Evolutionary conservation across 1,140 invertebrate genomes (phyloP), one percentile per base, ranked within the genome.

Genomic region (Pentalonia nigronervosa): DNA sequence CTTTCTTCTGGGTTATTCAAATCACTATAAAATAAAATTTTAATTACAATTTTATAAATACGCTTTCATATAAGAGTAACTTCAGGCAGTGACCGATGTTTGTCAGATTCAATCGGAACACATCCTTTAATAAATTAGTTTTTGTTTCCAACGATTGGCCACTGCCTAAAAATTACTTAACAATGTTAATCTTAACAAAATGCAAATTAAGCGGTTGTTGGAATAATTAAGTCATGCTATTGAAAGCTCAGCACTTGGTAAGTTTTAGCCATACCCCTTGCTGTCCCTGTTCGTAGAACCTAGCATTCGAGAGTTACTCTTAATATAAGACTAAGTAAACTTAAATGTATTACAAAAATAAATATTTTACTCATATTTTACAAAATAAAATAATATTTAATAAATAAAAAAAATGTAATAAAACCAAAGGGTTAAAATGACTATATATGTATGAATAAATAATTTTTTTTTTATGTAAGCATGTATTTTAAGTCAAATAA

Each of bases 1-100:
- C 20, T 56, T 34, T 50, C 76, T 93, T 93, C 91, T 41, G 48
- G 20, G 25, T 50, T n/a, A 50, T 93, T 93, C 20, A 47, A 81
- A 30, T 90, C 53, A 90, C 89, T 90, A 90, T 30, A 60, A 90
- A 67, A 89, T 56, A 25, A 21, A 88, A 48, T 25, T 48, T 0
- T 8, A 50, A 48, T 21, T 48, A 48, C 47, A 48, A 20, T 47
- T 47, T 86, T 30, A 17, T 25, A 84, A 45, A 45, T 88, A 88
- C 20, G 21, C 3, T 41, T 4, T 23, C 9, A 84, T 25, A n/a
- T 48, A 76, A 76, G 14, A 76, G 60, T 76, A 76, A n/a, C 21
- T 20, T 21, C 50, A 23, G 50, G 50, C 20, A 23, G 50, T 53
- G 20, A 21, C 50, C 11, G 21, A 53, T 21, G 0, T 53, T 53